Conservation (phyloP, 1,140 invertebrate genomes). For the Mylabris phalerata region DNA sequence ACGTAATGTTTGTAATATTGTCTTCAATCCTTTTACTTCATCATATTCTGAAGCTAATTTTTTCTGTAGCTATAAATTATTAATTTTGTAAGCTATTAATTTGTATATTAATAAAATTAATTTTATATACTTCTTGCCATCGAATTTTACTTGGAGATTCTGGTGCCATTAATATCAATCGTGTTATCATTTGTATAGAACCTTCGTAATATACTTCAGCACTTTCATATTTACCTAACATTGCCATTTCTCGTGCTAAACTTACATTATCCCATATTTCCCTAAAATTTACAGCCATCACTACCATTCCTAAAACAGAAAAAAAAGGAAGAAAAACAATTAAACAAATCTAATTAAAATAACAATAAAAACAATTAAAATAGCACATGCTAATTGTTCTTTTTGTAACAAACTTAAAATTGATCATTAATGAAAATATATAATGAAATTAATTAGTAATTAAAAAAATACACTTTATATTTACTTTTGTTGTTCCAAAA, state of each 20-base stretch:
- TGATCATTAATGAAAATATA: background rate
- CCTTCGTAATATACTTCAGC: constrained; percentile 93
- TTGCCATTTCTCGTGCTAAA: constrained; percentile 86
- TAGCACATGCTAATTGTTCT: background rate
- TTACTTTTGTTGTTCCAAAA: background rate
- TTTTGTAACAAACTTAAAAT: too few species aligned
- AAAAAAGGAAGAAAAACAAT: too few species aligned
- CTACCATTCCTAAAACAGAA: constrained; percentile 7
- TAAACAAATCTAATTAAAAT: background rate
- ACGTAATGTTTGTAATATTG: constrained; percentile 48
- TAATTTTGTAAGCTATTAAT: constrained; percentile 49
- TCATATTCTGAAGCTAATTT: constrained; percentile 87
- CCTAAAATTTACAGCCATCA: constrained; percentile 74
- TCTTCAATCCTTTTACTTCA: constrained; percentile 76
- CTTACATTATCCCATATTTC: constrained; percentile 91
- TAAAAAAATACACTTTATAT: background rate
- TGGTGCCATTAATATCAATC: constrained; percentile 70
- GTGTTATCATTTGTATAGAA: constrained; percentile 83
- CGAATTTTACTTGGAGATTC: constrained; percentile 73
- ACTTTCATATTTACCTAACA: constrained; percentile 93
- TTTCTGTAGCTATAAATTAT: constrained; percentile 66
- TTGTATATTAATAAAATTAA: background rate
- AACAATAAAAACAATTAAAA: background rate
- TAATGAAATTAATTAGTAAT: background rate
- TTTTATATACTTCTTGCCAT: constrained; percentile 63